Conservation (phyloP, 2,888 invertebrate genomes). For the Abrostola triplasia region DNA sequence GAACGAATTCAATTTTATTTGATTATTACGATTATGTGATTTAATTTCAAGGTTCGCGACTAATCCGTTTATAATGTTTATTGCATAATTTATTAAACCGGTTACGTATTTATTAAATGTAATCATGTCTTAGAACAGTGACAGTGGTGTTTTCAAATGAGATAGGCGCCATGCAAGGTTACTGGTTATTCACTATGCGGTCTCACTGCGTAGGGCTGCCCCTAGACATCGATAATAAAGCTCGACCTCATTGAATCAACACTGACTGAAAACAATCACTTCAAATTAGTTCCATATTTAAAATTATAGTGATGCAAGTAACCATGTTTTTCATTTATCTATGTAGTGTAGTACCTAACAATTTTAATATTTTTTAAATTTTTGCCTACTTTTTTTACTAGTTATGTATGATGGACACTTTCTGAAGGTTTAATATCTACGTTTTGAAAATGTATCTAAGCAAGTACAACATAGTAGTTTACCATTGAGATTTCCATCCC, state of each 20-base stretch:
- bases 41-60: conserved; percentile 62
- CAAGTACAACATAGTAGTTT: not conserved
- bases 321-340: too few species aligned
- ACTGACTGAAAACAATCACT: not conserved
- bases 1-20: conserved; percentile 56
- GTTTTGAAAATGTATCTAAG: not conserved
- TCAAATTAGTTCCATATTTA: too few species aligned
- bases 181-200: conserved; percentile 30
- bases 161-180: conserved; percentile 54
- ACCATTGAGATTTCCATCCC: conserved; percentile 29
- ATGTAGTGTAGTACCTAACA: too few species aligned
- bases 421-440: not conserved
- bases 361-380: not conserved
- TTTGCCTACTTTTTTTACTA: too few species aligned
- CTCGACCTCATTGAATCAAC: not conserved
- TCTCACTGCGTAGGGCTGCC: conserved; percentile 34
- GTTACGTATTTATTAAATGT: conserved; percentile 50
- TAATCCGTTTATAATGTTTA: conserved; percentile 59
- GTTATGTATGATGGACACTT: not conserved
- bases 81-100: conserved; percentile 61
- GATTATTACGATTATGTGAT: conserved; percentile 57
- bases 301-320: too few species aligned
- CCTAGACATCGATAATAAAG: not conserved
- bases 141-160: conserved; percentile 48
- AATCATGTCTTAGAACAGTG: conserved; percentile 43